These are phyloP conservation scores for Phalacrocorax aristotelis DNA, from an alignment of 2,113 vertebrate species.

Conservation along the genomic window DNA sequence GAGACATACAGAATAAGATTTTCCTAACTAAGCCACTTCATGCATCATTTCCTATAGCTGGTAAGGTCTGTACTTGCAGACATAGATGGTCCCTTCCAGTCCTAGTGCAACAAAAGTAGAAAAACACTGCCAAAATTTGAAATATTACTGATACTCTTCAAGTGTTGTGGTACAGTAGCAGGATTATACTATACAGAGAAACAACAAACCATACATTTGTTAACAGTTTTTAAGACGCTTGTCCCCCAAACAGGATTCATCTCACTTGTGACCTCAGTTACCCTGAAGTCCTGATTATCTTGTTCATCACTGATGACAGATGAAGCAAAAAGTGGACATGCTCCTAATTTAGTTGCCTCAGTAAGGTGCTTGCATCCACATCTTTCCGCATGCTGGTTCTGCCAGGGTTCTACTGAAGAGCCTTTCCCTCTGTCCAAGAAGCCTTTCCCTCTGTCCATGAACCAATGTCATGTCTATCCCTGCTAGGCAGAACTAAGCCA, in stretches of 20 bases:
- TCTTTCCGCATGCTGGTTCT: not conserved
- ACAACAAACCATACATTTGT: not conserved
- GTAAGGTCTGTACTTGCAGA: not conserved
- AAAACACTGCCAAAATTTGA: not conserved
- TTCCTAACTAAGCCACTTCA: not conserved
- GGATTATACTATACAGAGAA: not conserved
- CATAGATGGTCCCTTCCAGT: not conserved
- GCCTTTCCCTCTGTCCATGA: not conserved
- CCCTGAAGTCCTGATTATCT: not conserved
- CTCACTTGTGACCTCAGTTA: not conserved
- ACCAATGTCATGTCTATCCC: not conserved
- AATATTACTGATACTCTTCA: not conserved
- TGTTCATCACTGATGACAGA: not conserved
- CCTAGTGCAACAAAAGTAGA: not conserved
- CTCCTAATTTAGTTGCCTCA: not conserved
- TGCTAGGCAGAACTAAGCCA: not conserved
- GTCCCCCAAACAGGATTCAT: not conserved
- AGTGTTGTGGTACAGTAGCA: not conserved
- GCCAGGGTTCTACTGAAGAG: not conserved
- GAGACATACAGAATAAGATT: not conserved
- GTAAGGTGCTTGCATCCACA: not conserved
- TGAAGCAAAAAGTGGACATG: not conserved
- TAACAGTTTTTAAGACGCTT: not conserved
- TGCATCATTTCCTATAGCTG: not conserved
- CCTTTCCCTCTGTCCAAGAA: not conserved